Evolutionary conservation across 2,888 invertebrate genomes (phyloP).

Genomic region (Mythimna lalbum): DNA sequence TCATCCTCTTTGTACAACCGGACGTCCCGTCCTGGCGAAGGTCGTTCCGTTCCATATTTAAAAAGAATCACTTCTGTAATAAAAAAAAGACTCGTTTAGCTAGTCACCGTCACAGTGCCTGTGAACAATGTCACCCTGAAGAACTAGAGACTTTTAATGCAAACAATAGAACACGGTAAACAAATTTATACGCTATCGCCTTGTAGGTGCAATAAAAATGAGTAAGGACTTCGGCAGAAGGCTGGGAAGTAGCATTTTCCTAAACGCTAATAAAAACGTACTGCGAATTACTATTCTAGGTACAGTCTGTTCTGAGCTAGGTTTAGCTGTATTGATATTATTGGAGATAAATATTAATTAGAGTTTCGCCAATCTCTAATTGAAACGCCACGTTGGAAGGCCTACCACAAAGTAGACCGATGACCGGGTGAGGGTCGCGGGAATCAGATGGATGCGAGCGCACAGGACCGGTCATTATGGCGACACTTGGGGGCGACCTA

Average conservation of each 20-base stretch:
- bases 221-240: constrained; percentile 36
- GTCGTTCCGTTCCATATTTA: background rate
- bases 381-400: too few species aligned
- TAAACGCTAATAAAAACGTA: constrained; percentile 38
- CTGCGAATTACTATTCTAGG: constrained; percentile 4
- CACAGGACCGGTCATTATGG: too few species aligned
- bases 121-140: constrained; percentile 22
- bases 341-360: background rate
- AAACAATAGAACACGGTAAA: constrained; percentile 35
- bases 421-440: too few species aligned
- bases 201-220: constrained; percentile 43
- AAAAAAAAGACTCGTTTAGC: background rate
- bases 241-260: constrained; percentile 37
- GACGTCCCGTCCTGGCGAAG: constrained; percentile 9
- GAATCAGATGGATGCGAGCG: too few species aligned
- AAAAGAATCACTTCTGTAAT: background rate
- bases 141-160: constrained; percentile 8
- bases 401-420: too few species aligned
- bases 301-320: background rate
- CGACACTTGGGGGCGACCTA: too few species aligned
- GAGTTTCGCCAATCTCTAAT: too few species aligned
- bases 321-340: background rate
- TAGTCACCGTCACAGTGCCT: background rate
- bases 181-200: constrained; percentile 41
- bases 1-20: constrained; percentile 1